Percentiles rank a stretch among this genome's conserved stretches.
These are phyloP conservation scores for Microcebus ravelobensis DNA, from an alignment of 2,113 vertebrate genomes.

Conservation along the genomic window DNA sequence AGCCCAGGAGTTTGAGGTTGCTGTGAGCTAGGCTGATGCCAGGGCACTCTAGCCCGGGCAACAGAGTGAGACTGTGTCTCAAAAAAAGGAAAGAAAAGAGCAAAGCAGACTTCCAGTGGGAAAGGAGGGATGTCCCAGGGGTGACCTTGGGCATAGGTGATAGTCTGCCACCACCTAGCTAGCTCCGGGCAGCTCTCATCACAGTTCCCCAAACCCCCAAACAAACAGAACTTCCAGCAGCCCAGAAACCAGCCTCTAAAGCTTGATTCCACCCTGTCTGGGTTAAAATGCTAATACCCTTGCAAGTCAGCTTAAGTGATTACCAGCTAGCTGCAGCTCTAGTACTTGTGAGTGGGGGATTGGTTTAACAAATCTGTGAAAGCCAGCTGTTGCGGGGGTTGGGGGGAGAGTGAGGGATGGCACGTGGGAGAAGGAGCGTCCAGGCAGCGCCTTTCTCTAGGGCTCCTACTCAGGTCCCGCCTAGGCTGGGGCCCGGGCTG, in stretches of 20 bases:
- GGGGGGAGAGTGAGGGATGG: neutral
- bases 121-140: neutral
- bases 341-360: neutral
- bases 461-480: neutral
- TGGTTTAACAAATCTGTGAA: conserved; percentile 27
- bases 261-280: neutral
- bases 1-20: too few species aligned
- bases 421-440: neutral
- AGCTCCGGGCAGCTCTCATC: neutral
- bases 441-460: neutral
- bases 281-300: conserved; percentile 36
- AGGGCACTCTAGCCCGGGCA: too few species aligned
- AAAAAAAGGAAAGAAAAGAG: too few species aligned
- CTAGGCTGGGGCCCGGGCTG: neutral
- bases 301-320: conserved; percentile 58
- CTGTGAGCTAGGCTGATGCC: too few species aligned
- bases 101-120: neutral
- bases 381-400: conserved; percentile 48
- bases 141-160: neutral
- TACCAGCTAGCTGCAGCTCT: neutral
- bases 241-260: neutral
- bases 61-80: too few species aligned
- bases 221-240: neutral
- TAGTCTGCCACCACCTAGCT: neutral
- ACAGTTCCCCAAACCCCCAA: neutral